A percentile compares a stretch with the other conserved stretches of the same genome.
phyloP scores from a whole-genome alignment of 2,888 invertebrate genomes.

The Calameuta idolon region DNA sequence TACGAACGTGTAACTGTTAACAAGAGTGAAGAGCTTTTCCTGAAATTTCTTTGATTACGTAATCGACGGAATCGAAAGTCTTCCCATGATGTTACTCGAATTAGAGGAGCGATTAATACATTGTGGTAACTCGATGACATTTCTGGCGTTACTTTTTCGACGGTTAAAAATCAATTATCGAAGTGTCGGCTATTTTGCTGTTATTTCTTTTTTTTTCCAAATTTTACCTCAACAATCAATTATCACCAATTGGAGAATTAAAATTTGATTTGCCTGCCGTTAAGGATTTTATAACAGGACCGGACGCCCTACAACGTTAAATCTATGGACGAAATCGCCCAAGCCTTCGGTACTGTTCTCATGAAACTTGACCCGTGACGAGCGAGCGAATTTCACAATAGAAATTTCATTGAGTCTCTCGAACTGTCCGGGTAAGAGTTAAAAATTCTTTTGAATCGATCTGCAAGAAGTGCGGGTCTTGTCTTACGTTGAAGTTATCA shows the following conservation, averaged over 20 bases:
- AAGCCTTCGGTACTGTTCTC: neutral
- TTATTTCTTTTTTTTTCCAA: neutral
- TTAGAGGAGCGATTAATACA: neutral
- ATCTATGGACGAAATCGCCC: neutral
- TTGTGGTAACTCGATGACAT: neutral
- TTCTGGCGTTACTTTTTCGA: neutral
- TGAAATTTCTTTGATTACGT: conserved; percentile 8
- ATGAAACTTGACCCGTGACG: neutral
- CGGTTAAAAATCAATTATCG: neutral
- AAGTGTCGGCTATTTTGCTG: neutral
- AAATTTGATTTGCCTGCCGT: neutral
- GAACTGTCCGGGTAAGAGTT: neutral
- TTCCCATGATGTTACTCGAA: neutral
- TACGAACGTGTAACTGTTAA: neutral
- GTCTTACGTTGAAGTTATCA: neutral
- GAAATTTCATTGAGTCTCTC: neutral
- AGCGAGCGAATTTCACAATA: neutral
- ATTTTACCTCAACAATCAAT: neutral
- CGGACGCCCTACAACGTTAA: neutral
- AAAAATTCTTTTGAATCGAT: neutral
- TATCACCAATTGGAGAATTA: neutral
- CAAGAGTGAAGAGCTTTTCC: conserved; percentile 8
- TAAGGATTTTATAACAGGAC: neutral
- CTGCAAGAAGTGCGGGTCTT: neutral
- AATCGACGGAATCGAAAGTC: neutral